Conservation (phyloP, 1,140 invertebrate genomes). For the Uloborus diversus region DNA sequence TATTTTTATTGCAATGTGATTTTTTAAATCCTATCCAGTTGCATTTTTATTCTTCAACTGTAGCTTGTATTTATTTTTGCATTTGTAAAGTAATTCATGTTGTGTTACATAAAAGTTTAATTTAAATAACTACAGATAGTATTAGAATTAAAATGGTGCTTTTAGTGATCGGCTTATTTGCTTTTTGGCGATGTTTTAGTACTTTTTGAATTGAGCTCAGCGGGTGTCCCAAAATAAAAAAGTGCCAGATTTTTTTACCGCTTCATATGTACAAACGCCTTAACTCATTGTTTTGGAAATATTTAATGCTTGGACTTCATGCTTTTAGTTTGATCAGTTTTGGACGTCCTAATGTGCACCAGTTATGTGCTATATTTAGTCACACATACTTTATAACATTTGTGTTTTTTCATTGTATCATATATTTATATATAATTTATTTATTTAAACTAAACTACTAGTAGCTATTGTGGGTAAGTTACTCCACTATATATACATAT, state of each 20-base stretch:
- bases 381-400: constrained; percentile 37
- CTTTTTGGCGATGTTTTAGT: too few relatives aligned
- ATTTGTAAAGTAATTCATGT: constrained; percentile 50
- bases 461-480: constrained; percentile 35
- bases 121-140: constrained; percentile 38
- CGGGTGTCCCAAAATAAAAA: too few relatives aligned
- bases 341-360: too few relatives aligned
- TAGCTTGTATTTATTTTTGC: constrained; percentile 49
- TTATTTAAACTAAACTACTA: constrained; percentile 54
- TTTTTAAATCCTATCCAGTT: constrained; percentile 13
- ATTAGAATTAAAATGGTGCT: constrained; percentile 53
- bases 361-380: constrained; percentile 47
- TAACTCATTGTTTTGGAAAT: too few relatives aligned
- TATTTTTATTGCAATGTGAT: constrained; percentile 30
- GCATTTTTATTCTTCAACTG: constrained; percentile 45
- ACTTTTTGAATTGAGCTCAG: too few relatives aligned
- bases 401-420: constrained; percentile 46
- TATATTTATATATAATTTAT: constrained; percentile 56
- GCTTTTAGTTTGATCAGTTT: too few relatives aligned
- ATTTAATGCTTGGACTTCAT: too few relatives aligned
- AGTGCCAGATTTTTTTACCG: too few relatives aligned
- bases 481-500: too few relatives aligned
- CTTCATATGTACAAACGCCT: too few relatives aligned
- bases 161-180: too few relatives aligned
- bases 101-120: constrained; percentile 24